Percentiles rank a stretch among this genome's conserved stretches.
phyloP scores from a whole-genome alignment of 1,140 invertebrate species.

The Eriocheir sinensis region DNA sequence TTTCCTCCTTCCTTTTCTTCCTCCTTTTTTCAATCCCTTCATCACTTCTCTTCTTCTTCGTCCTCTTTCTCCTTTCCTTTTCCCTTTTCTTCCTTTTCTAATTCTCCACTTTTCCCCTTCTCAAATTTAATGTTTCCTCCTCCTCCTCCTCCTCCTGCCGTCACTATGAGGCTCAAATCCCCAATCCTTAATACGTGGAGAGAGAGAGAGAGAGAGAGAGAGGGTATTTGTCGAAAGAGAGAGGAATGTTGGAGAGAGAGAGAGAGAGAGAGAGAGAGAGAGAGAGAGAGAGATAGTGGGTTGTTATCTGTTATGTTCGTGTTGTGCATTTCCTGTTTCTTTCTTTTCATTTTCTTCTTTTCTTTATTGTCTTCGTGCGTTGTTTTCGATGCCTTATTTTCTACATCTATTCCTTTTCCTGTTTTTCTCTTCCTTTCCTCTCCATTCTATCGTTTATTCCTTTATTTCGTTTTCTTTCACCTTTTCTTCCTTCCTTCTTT shows the following conservation, averaged over 20 bases:
- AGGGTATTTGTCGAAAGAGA: neutral
- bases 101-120: neutral
- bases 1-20: conserved; percentile 29
- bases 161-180: neutral
- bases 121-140: neutral
- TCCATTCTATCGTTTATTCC: no score
- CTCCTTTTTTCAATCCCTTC: neutral
- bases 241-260: neutral
- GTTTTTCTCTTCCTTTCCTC: neutral
- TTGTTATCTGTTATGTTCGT: no score
- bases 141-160: neutral
- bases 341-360: neutral
- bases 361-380: neutral
- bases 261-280: neutral
- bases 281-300: neutral
- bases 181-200: neutral
- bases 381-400: no score
- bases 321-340: no score
- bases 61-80: neutral
- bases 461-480: neutral
- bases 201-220: conserved; percentile 39
- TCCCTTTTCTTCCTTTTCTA: neutral
- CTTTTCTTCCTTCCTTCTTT: neutral
- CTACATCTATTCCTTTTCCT: neutral
- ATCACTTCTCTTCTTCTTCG: neutral